phyloP scores from a whole-genome alignment of 2,888 invertebrate genomes.

The Drosophila meridiana region DNA sequence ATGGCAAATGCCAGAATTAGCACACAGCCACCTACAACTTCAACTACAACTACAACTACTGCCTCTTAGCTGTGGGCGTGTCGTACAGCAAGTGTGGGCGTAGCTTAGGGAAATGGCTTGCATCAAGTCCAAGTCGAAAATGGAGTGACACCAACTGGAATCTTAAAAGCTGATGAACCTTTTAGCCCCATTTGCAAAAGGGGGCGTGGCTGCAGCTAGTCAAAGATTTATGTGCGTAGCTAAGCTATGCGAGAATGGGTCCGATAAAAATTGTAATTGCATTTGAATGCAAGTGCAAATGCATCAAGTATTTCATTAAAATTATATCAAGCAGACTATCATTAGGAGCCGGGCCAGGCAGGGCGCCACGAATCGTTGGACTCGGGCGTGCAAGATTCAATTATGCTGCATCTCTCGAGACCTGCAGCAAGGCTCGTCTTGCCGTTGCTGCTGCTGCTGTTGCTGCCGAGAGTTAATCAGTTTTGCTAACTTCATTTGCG shows the following conservation, averaged over 20 bases:
- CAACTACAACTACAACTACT: slow-evolving; percentile 17
- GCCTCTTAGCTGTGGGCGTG: slow-evolving; percentile 49
- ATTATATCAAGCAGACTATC: slow-evolving; percentile 35
- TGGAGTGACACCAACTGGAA: slow-evolving; percentile 45
- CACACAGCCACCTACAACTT: slow-evolving; percentile 31
- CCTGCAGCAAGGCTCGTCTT: slow-evolving; percentile 33
- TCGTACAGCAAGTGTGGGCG: slow-evolving; percentile 40
- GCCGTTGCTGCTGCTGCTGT: slow-evolving; percentile 39
- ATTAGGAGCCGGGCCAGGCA: slow-evolving; percentile 4
- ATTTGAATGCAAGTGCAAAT: slow-evolving; percentile 61
- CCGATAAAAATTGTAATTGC: slow-evolving; percentile 55
- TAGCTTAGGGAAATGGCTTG: slow-evolving; percentile 51
- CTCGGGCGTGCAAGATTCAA: slow-evolving; percentile 55
- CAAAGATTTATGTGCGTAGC: slow-evolving; percentile 41
- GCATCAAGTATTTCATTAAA: slow-evolving; percentile 59
- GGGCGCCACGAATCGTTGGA: slow-evolving; percentile 23
- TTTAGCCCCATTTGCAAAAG: slow-evolving; percentile 16
- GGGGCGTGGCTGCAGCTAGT: slow-evolving; percentile 23
- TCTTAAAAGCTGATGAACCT: slow-evolving; percentile 25
- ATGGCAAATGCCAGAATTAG: slow-evolving; percentile 61
- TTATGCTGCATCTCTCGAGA: slow-evolving; percentile 46
- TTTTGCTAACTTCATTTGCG: slow-evolving; percentile 75
- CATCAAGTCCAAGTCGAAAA: slow-evolving; percentile 37
- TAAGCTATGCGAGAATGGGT: slow-evolving; percentile 14
- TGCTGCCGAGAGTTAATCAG: slow-evolving; percentile 74